A percentile compares a stretch with the other conserved stretches of the same genome.
These are phyloP conservation scores for Drosophila formosana DNA, from an alignment of 2,888 invertebrate species.

Conservation along the genomic window DNA sequence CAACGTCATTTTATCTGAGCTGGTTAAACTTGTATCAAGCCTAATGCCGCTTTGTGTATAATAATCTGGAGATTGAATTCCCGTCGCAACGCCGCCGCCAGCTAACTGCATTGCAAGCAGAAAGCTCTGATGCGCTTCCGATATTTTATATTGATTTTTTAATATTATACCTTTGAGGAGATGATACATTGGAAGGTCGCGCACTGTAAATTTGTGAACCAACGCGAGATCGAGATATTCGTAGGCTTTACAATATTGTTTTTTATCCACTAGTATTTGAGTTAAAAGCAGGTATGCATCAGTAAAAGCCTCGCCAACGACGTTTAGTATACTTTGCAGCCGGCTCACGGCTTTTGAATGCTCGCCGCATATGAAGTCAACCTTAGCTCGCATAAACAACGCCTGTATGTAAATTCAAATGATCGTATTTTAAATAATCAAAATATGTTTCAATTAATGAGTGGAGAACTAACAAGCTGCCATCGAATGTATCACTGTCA, in stretches of 20 bases:
- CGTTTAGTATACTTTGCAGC: constrained; percentile 90
- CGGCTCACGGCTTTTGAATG: constrained; percentile 89
- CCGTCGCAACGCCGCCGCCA: constrained; percentile 82
- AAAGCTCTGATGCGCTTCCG: constrained; percentile 91
- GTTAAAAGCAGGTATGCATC: constrained; percentile 95
- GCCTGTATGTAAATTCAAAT: constrained; percentile 85
- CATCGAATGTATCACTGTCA: neutral
- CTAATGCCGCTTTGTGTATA: constrained; percentile 15
- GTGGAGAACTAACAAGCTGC: too few species aligned
- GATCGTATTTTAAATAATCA: neutral
- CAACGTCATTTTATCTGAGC: constrained; percentile 93
- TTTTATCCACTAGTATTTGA: constrained; percentile 91
- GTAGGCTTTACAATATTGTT: constrained; percentile 90
- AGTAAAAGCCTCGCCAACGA: constrained; percentile 91
- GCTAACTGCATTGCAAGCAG: constrained; percentile 90
- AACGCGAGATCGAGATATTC: constrained; percentile 95
- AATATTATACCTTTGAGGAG: constrained; percentile 93
- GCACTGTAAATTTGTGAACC: constrained; percentile 96
- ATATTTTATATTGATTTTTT: constrained; percentile 90
- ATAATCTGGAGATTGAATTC: constrained; percentile 30
- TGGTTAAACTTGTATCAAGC: constrained; percentile 85
- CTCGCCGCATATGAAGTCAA: constrained; percentile 93
- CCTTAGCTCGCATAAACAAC: constrained; percentile 90
- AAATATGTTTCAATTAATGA: too few species aligned
- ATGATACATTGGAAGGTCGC: constrained; percentile 96